These are phyloP conservation scores for Sprattus sprattus DNA, from an alignment of 2,113 vertebrate genomes.

Conservation along the genomic window DNA sequence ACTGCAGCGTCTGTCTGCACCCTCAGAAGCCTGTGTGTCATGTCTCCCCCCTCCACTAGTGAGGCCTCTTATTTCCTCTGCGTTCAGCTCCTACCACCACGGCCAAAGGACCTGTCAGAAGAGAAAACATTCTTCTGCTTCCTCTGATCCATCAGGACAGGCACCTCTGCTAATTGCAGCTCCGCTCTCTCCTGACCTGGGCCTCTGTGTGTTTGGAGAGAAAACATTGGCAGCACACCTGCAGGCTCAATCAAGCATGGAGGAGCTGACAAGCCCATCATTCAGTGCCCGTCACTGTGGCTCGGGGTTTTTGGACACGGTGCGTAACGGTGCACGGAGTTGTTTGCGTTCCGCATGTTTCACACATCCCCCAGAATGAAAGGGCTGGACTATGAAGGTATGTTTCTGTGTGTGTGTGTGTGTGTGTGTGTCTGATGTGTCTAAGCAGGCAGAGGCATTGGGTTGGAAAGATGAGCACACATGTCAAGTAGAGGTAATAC, in stretches of 20 bases:
- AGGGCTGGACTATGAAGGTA: not conserved
- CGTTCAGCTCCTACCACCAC: not conserved
- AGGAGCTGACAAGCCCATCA: not conserved
- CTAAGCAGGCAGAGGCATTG: not conserved
- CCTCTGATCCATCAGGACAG: not conserved
- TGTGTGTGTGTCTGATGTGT: not conserved
- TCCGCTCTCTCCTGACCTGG: not conserved
- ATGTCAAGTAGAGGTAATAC: not conserved
- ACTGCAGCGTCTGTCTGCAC: not conserved
- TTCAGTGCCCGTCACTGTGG: not conserved
- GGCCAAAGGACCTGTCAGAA: not conserved
- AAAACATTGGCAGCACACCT: not conserved
- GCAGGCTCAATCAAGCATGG: not conserved
- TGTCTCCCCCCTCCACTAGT: not conserved
- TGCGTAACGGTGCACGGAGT: not conserved
- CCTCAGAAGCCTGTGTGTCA: not conserved
- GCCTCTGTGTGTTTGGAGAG: not conserved
- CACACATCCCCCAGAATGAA: not conserved
- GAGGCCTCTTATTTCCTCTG: constrained; percentile 2
- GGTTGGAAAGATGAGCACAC: not conserved
- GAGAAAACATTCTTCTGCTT: not conserved
- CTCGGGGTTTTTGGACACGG: not conserved
- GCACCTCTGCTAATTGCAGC: not conserved
- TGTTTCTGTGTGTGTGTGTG: not conserved
- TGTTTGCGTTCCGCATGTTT: constrained; percentile 3